phyloP scores from a whole-genome alignment of 2,797 vertebrate genomes.

The Gila robusta region DNA sequence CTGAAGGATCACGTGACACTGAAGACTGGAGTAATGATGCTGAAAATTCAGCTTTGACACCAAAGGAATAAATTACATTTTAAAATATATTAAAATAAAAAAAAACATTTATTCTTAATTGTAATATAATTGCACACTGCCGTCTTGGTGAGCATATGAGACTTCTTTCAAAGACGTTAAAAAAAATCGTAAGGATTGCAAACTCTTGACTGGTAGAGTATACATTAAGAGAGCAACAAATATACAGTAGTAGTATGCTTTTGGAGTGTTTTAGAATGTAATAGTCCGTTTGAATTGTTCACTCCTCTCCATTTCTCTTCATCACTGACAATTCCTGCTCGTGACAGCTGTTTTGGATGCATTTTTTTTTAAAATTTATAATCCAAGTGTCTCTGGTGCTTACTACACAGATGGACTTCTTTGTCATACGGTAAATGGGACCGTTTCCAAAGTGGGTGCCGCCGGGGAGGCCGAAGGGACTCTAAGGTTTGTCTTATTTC shows the following conservation, averaged over 20 bases:
- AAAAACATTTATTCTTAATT: neutral
- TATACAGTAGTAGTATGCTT: no score
- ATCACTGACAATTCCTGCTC: conserved; percentile 2
- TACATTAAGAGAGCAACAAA: neutral
- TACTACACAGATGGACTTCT: conserved; percentile 33
- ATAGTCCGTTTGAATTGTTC: conserved; percentile 51
- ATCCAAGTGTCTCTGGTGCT: conserved; percentile 16
- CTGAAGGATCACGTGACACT: no score
- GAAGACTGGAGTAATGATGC: no score
- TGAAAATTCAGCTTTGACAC: no score
- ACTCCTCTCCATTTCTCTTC: conserved; percentile 49
- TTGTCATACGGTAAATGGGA: conserved; percentile 13
- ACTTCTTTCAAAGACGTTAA: neutral
- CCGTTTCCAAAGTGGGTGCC: conserved; percentile 14
- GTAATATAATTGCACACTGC: neutral
- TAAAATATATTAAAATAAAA: no score
- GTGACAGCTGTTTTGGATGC: conserved; percentile 12
- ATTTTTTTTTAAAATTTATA: neutral
- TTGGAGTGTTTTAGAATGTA: neutral
- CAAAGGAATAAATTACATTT: no score
- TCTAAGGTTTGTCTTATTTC: conserved; percentile 18
- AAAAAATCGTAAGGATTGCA: neutral
- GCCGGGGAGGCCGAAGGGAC: conserved; percentile 35
- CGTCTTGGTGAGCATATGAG: neutral
- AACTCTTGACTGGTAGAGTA: neutral